Conservation (phyloP, 2,888 invertebrate species). For the Amphipoea lucens region DNA sequence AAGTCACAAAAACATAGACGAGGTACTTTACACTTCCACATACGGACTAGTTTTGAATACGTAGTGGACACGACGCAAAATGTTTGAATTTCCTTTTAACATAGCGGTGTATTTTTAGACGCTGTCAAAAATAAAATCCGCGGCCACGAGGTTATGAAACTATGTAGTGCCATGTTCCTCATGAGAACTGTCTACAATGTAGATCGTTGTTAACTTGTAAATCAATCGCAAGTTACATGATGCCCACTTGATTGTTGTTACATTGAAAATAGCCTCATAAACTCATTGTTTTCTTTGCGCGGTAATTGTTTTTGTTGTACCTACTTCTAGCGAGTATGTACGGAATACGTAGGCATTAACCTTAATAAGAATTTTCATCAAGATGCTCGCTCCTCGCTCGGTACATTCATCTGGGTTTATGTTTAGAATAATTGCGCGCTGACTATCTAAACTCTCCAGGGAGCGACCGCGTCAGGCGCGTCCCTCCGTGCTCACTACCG, state of each 20-base stretch:
- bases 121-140: conserved; percentile 25
- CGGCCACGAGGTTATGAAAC: conserved; percentile 7
- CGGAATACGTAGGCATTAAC: conserved; percentile 36
- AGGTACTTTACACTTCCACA: conserved; percentile 11
- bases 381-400: conserved; percentile 28
- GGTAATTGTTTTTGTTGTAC: conserved; percentile 38
- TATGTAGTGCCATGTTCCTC: not conserved
- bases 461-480: conserved; percentile 33
- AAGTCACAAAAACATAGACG: conserved; percentile 8
- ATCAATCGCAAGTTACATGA: conserved; percentile 43
- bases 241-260: conserved; percentile 41
- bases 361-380: conserved; percentile 58
- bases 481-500: conserved; percentile 43
- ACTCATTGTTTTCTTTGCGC: conserved; percentile 44
- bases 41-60: conserved; percentile 4
- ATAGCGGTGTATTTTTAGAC: conserved; percentile 24
- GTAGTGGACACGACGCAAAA: not conserved
- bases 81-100: conserved; percentile 39
- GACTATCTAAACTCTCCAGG: conserved; percentile 54
- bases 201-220: conserved; percentile 42
- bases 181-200: conserved; percentile 20
- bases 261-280: conserved; percentile 49
- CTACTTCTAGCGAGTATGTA: conserved; percentile 30
- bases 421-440: conserved; percentile 59
- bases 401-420: conserved; percentile 56